Base-by-base conservation (phyloP, 1,140 invertebrate species). In the Batillaria attramentaria region DNA sequence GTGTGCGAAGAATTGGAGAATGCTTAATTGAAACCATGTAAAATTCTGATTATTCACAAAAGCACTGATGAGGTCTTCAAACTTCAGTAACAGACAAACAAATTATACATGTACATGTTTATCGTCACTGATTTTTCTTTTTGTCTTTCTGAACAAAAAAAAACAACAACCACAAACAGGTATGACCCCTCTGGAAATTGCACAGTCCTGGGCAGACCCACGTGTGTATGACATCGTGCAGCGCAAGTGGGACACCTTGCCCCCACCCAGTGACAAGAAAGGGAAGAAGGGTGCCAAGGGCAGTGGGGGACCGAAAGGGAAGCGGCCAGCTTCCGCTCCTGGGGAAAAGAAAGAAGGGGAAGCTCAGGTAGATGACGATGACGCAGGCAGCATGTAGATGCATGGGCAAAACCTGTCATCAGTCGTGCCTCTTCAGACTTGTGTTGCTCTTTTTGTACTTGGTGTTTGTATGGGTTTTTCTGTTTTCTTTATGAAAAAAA, bases 191-290 rank as follows among this genome's bases (percentile, higher is more conserved):
- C 77, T 90, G 79, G 90, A 91, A 69, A 73, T 89, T 73, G 89
- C 91, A 8, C 72, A 85, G 33, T 72, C 87, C 1, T 91, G 87
- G 86, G 90, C 89, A 39, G 90, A 91, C 80, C 84, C 85, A 24
- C 76, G 89, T n/a, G 87, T 91, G 13, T 81, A 87, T 43, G 81
- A 87, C 46, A 73, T 87, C 13, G 86, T 91, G n/a, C 85, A 89
- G 82, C 72, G 82, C 28, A 91, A 89, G 81, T 90, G 86, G 84
- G 89, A 91, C 18, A 83, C 80, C 54, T 73, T 91, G 66, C 89
- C 90, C 16, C 77, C 85, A 13, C 77, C 84, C 20, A 81, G 86
- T 37, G 86, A 89, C 46, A 89, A 89, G 50, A 73, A 72, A 37
- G 84, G 83, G 24, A 85, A 85, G 70, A 85, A 84, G 46, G 84